phyloP scores from a whole-genome alignment of 2,797 vertebrate species.

The Todus mexicanus region DNA sequence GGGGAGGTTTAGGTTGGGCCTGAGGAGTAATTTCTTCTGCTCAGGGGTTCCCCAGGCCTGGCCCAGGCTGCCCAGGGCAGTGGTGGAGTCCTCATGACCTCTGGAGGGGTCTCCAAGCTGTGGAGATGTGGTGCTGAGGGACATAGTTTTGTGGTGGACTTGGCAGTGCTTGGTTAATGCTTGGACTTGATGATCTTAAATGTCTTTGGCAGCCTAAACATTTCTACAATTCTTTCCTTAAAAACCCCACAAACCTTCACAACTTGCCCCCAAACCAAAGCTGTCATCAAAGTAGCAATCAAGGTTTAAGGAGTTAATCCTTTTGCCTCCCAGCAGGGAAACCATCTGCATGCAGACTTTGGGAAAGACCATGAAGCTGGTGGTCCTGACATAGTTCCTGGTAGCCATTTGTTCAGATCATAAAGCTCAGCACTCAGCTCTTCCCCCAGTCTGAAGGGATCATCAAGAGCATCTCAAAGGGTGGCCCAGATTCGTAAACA shows the following conservation, averaged over 20 bases:
- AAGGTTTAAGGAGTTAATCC: neutral
- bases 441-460: neutral
- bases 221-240: neutral
- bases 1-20: neutral
- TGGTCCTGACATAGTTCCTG: neutral
- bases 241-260: neutral
- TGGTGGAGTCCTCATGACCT: too few relatives aligned
- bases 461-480: conserved; percentile 34
- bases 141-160: neutral
- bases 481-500: conserved; percentile 58
- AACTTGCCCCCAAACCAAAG: neutral
- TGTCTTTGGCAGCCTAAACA: neutral
- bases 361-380: neutral
- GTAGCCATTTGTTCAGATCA: neutral
- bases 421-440: neutral
- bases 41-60: neutral
- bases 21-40: neutral
- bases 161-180: neutral
- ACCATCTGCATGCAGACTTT: neutral
- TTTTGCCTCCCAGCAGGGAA: neutral
- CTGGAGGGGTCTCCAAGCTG: neutral
- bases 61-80: neutral
- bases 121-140: neutral
- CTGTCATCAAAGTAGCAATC: neutral
- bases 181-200: neutral